phyloP scores from a whole-genome alignment of 2,888 invertebrate species.

The Apoda limacodes region DNA sequence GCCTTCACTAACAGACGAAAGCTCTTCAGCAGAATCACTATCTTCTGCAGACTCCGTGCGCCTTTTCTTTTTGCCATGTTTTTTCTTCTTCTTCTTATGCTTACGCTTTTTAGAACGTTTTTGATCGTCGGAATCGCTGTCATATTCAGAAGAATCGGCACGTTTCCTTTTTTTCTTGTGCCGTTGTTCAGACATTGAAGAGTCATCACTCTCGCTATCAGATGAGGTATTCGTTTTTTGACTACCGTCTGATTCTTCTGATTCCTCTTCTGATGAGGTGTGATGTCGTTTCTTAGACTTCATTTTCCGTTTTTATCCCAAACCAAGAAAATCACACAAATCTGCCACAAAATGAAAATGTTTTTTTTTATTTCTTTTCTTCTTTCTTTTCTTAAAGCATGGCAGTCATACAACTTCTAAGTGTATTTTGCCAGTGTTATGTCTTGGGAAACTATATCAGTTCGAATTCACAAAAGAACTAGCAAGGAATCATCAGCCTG shows the following conservation, averaged over 20 bases:
- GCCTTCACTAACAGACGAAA: slow-evolving; percentile 47
- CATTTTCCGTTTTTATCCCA: slow-evolving; percentile 39
- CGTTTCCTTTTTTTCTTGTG: slow-evolving; percentile 60
- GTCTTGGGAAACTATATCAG: no score
- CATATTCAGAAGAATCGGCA: slow-evolving; percentile 51
- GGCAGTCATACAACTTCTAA: no score
- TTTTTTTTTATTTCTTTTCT: no score
- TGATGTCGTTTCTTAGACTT: slow-evolving; percentile 57
- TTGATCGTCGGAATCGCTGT: slow-evolving; percentile 50
- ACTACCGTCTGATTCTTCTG: slow-evolving; percentile 48
- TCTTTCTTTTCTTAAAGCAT: no score
- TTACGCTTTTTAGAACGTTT: slow-evolving; percentile 57
- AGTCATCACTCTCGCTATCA: slow-evolving; percentile 53
- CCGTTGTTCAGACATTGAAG: slow-evolving; percentile 46
- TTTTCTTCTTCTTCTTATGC: slow-evolving; percentile 66
- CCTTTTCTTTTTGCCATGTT: slow-evolving; percentile 56
- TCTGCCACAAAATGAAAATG: no score
- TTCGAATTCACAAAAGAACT: no score
- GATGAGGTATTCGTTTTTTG: slow-evolving; percentile 50
- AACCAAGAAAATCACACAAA: no score
- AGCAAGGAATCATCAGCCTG: no score
- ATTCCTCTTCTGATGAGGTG: slow-evolving; percentile 52
- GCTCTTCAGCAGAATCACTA: slow-evolving; percentile 36
- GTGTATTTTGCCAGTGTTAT: no score
- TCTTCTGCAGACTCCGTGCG: slow-evolving; percentile 40